Percentiles rank a stretch among this genome's conserved stretches.
Evolutionary conservation across 2,113 vertebrate genomes (phyloP).

Genomic region (Pygoscelis adeliae): DNA sequence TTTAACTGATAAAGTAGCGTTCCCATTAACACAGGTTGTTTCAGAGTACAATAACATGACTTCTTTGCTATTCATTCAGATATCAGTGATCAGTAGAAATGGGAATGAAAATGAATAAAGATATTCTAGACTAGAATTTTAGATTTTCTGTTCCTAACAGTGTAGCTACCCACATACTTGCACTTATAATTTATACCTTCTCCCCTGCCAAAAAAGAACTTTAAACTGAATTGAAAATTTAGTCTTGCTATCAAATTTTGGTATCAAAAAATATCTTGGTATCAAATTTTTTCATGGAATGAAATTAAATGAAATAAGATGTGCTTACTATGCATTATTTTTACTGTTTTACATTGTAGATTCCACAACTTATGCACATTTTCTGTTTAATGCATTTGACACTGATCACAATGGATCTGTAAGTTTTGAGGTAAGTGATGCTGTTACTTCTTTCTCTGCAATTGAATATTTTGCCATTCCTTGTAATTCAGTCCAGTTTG

Average conservation of each 20-base stretch:
- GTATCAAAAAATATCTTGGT: neutral
- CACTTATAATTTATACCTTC: neutral
- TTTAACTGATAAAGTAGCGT: neutral
- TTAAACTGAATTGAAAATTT: neutral
- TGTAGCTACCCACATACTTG: neutral
- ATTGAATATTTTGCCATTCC: neutral
- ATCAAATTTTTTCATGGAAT: neutral
- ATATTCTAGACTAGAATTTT: neutral
- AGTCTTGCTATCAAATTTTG: neutral
- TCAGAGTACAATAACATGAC: neutral
- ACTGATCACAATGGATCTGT: constrained; percentile 97
- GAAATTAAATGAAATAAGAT: neutral
- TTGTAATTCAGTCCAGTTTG: neutral
- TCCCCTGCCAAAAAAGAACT: neutral
- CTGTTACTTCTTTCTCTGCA: neutral
- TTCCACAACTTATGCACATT: constrained; percentile 95
- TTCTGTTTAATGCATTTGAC: constrained; percentile 98
- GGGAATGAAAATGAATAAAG: neutral
- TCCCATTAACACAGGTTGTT: neutral
- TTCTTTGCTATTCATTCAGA: neutral
- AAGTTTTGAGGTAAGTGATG: constrained; percentile 93
- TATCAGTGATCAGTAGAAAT: neutral
- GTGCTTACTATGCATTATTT: neutral
- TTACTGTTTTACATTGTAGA: constrained; percentile 79
- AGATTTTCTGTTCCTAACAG: neutral